Base-by-base conservation (phyloP, 2,888 invertebrate genomes). In the Magallana nippona region DNA sequence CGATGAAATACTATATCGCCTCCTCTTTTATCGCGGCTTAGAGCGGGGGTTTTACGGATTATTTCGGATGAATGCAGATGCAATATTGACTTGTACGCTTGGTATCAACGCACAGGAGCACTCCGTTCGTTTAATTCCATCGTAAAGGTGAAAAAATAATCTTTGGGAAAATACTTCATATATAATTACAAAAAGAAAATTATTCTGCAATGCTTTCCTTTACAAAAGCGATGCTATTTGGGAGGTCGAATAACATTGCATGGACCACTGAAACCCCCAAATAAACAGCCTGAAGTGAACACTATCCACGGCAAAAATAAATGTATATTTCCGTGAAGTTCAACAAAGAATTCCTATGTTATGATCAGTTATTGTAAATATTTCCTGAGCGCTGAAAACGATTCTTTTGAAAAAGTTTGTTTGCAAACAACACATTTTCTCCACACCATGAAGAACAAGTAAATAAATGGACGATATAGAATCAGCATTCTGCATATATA, bases 31-130 rank as follows among this genome's bases (percentile, higher is more conserved):
- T 71, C 71, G 13, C 15, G 71, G 71, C 71, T 71, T 71, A 71
- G 27, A 13, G 22, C 13, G 32, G 15, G 71, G 71, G 22, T 71
- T 71, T 71, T 71, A 71, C 71, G 27, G 71, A 71, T 71, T 71
- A 71, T 71, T 71, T 27, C 71, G 71, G 71, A 71, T 71, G 71
- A 71, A 71, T 71, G 71, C 71, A 71, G 71, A 71, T 71, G 71
- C 71, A 71, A 71, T 71, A 15, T 71, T 71, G 71, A 71, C 71
- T 71, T 27, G 15, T 5, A 22, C 71, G 27, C 71, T 27, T 13
- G 27, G 32, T 27, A 71, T 27, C 71, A 71, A 22, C 71, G 32
- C 27, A 27, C 15, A 71, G 32, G 71, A 32, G 71, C 71, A 71
- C 27, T 71, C 27, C 71, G 71, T 71, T 71, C 71, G 19, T 71